phyloP scores from a whole-genome alignment of 2,797 vertebrate species.

The Rhabdophis nuchalis region DNA sequence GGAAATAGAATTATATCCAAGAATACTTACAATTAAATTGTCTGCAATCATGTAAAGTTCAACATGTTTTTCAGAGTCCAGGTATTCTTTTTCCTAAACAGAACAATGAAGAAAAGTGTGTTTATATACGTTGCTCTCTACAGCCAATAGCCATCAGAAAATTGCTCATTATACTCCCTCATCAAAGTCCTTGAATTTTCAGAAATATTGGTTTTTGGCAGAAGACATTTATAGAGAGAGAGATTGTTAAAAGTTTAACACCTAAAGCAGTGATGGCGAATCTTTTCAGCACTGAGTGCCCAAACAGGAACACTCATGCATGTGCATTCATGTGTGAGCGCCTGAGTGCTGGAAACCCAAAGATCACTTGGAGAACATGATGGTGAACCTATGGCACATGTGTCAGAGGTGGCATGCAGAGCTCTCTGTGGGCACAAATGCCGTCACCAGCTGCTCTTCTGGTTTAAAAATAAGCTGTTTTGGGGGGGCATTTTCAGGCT shows the following conservation, averaged over 20 bases:
- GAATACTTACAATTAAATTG: slow-evolving; percentile 62
- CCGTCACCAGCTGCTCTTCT: too few relatives aligned
- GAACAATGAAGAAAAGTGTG: neutral
- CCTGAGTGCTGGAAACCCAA: too few relatives aligned
- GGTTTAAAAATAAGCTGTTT: too few relatives aligned
- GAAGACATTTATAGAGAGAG: neutral
- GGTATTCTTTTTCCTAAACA: slow-evolving; percentile 53
- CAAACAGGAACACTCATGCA: too few relatives aligned
- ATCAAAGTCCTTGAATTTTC: neutral
- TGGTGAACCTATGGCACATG: too few relatives aligned
- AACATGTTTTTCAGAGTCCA: slow-evolving; percentile 60
- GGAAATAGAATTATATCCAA: neutral
- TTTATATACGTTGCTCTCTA: neutral
- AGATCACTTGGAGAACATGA: too few relatives aligned
- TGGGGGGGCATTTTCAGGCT: too few relatives aligned
- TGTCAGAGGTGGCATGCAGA: too few relatives aligned
- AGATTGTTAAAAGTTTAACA: neutral
- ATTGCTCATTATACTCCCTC: neutral
- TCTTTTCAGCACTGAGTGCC: too few relatives aligned
- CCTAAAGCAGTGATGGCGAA: too few relatives aligned
- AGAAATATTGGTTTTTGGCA: neutral
- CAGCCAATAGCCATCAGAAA: neutral
- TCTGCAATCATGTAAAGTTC: slow-evolving; percentile 70
- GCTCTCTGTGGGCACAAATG: too few relatives aligned
- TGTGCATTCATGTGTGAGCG: too few relatives aligned